A percentile compares a stretch with the other conserved stretches of the same genome.
Conservation (phyloP, 2,797 vertebrate species). For the Mus spretus region DNA sequence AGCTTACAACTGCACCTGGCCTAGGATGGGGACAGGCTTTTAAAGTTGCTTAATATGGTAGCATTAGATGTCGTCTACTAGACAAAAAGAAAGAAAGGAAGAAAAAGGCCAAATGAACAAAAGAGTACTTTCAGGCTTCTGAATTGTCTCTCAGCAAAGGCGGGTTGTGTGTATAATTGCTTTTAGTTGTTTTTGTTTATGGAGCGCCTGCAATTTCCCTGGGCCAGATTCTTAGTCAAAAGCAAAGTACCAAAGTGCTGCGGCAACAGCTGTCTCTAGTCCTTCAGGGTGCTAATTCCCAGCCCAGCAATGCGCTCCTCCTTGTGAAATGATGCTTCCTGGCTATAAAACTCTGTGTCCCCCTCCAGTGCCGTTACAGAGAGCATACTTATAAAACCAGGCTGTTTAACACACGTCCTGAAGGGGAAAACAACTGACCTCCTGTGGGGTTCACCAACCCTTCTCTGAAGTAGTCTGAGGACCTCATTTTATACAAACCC, state of each 20-base stretch:
- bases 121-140: slow-evolving; percentile 39
- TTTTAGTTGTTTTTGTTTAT: slow-evolving; percentile 78
- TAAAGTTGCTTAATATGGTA: neutral
- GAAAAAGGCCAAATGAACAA: neutral
- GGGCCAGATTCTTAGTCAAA: slow-evolving; percentile 75
- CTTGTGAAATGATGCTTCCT: slow-evolving; percentile 54
- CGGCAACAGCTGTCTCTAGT: slow-evolving; percentile 65
- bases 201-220: slow-evolving; percentile 72
- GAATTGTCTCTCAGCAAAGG: slow-evolving; percentile 65
- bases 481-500: slow-evolving; percentile 19
- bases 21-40: neutral
- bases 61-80: slow-evolving; percentile 27
- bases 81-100: neutral
- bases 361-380: neutral
- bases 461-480: neutral
- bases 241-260: slow-evolving; percentile 51
- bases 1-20: neutral
- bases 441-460: neutral
- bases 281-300: slow-evolving; percentile 55
- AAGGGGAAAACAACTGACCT: slow-evolving; percentile 51
- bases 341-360: slow-evolving; percentile 7
- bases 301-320: neutral
- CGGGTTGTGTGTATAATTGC: slow-evolving; percentile 79
- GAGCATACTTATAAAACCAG: slow-evolving; percentile 45
- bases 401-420: neutral